Evolutionary conservation across 1,140 invertebrate species (phyloP), one percentile per base, ranked within the genome.

Genomic region (Microplitis mediator): DNA sequence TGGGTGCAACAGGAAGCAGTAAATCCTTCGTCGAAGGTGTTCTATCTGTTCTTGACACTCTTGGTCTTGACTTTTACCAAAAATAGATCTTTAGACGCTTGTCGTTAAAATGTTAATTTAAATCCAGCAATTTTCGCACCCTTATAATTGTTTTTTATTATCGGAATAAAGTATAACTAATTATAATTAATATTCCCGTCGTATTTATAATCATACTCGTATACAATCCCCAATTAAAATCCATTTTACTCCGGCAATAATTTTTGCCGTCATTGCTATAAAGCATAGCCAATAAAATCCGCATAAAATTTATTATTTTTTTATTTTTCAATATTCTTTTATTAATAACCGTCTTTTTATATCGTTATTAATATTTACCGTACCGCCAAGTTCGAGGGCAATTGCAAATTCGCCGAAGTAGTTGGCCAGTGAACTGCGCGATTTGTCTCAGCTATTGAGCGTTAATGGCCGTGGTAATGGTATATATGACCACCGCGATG

Each of bases 351-450:
- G 13, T 54, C 45, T 50, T 50, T 39, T 54, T 11, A 13, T 54
- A 34, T 50, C 45, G 9, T 67, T 61, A 61, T 8, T 61, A 23
- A 31, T 23, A 8, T 66, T 35, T 23, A 8, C 16, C 50, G 39
- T 14, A 35, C 39, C 65, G 11, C 65, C 65, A 67, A 67, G 65
- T 67, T 67, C 65, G 50, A 67, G 45, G 65, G 65, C 65, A 67
- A 67, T 67, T 67, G 65, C 65, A 67, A 67, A 67, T 67, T 67
- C 65, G 65, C 34, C 65, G 65, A 67, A 67, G 16, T 50, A 52
- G 39, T 31, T 50, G 50, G 45, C 50, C 45, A 67, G 50, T 67
- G 65, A 67, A 67, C 65, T 67, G 31, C 14, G 39, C n/a, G 35
- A 58, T 51, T 51, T 45, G 45, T 65, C 63, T 14, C 36, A n/a